Conservation (phyloP, 35 echinoderm and acorn worm genomes). For the Ophioderma brevispina region DNA sequence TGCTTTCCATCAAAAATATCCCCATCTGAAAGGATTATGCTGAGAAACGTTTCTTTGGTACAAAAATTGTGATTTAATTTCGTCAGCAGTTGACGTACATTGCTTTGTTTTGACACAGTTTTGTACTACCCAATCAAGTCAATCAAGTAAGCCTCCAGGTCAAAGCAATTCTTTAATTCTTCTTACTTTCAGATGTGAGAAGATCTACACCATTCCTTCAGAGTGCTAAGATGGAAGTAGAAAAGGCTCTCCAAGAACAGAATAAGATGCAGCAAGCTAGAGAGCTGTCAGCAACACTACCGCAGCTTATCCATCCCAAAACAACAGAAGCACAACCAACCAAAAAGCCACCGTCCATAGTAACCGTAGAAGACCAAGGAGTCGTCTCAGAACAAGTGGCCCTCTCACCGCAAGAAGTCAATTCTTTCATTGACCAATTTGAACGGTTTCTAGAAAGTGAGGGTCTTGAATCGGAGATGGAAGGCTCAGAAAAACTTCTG, state of each 20-base stretch:
- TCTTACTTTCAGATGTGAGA: not conserved
- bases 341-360: constrained; percentile 1
- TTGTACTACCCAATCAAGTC: no score
- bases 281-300: not conserved
- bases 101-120: no score
- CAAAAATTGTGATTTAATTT: no score
- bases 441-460: constrained; percentile 95
- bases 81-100: no score
- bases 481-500: not conserved
- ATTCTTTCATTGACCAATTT: constrained; percentile 89
- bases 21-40: no score
- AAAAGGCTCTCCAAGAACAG: constrained; percentile 37
- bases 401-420: constrained; percentile 59
- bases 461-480: constrained; percentile 31
- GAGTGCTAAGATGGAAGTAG: constrained; percentile 21
- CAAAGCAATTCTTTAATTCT: no score
- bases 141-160: no score
- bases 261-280: constrained; percentile 1
- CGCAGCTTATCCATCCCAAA: not conserved
- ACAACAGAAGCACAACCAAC: not conserved
- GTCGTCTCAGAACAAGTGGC: constrained; percentile 55
- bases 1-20: no score
- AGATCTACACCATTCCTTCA: not conserved
- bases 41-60: no score
- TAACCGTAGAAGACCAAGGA: constrained; percentile 74